Evolutionary conservation across 1,140 invertebrate species (phyloP).

Genomic region (Octopus sinensis): DNA sequence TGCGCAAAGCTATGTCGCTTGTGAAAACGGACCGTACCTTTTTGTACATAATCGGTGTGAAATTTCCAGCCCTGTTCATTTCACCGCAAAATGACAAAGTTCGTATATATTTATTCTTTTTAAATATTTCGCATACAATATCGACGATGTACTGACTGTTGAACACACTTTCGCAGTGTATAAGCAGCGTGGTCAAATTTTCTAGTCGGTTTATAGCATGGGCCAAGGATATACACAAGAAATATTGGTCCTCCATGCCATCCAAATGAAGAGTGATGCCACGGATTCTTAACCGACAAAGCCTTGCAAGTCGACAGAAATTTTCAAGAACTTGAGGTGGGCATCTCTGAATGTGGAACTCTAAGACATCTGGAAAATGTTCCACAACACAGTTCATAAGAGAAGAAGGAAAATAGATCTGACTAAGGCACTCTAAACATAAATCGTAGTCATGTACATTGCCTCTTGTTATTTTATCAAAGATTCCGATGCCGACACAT

Average conservation of each 20-base stretch:
- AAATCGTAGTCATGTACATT: constrained; percentile 6
- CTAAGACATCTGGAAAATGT: constrained; percentile 6
- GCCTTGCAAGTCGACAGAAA: background rate
- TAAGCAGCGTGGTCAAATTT: constrained; percentile 22
- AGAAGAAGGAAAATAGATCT: background rate
- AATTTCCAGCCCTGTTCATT: constrained; percentile 31
- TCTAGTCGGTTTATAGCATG: constrained; percentile 24
- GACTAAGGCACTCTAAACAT: constrained; percentile 10
- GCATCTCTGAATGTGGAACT: constrained; percentile 8
- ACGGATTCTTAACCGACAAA: constrained; percentile 20
- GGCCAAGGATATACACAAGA: constrained; percentile 23
- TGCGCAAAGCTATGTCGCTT: constrained; percentile 10
- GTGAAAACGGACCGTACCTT: constrained; percentile 21
- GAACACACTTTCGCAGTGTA: constrained; percentile 28
- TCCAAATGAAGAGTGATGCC: constrained; percentile 41
- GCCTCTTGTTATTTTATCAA: constrained; percentile 9
- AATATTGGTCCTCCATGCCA: constrained; percentile 22
- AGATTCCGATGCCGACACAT: constrained; percentile 4
- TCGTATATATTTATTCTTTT: constrained; percentile 24
- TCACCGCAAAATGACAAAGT: constrained; percentile 29
- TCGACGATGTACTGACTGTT: constrained; percentile 29
- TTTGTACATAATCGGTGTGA: constrained; percentile 22
- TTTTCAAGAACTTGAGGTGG: background rate
- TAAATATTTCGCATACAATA: constrained; percentile 30
- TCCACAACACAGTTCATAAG: background rate